Evolutionary conservation across 2,797 vertebrate species (phyloP).

Genomic region (Anabacerthia variegaticeps): DNA sequence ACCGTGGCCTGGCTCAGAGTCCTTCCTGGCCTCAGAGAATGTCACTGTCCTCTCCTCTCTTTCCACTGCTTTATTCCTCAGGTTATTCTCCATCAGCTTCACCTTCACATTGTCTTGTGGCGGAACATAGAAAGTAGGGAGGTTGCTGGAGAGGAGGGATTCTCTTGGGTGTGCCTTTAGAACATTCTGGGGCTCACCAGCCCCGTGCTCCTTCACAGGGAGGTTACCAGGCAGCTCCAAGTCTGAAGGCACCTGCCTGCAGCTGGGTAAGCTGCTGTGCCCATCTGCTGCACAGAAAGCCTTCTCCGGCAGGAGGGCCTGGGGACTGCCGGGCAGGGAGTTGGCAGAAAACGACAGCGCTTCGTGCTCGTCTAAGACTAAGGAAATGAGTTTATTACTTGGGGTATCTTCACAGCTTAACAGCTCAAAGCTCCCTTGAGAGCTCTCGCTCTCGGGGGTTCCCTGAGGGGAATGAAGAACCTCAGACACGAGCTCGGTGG

Average conservation of each 20-base stretch:
- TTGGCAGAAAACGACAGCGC: neutral
- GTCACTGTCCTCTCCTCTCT: slow-evolving; percentile 69
- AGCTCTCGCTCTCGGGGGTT: slow-evolving; percentile 92
- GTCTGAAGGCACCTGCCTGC: slow-evolving; percentile 24
- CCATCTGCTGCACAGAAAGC: slow-evolving; percentile 25
- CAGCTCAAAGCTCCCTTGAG: slow-evolving; percentile 90
- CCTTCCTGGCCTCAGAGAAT: slow-evolving; percentile 76
- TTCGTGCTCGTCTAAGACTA: slow-evolving; percentile 63
- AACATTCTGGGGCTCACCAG: slow-evolving; percentile 15
- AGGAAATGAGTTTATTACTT: slow-evolving; percentile 49
- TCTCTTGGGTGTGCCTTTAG: slow-evolving; percentile 64
- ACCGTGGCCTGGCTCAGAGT: slow-evolving; percentile 6
- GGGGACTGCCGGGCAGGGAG: slow-evolving; percentile 28
- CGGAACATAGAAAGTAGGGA: slow-evolving; percentile 91
- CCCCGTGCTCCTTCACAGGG: neutral
- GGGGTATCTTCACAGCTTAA: slow-evolving; percentile 83
- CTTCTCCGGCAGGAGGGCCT: slow-evolving; percentile 16
- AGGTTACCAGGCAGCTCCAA: slow-evolving; percentile 49
- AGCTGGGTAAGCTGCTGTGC: neutral
- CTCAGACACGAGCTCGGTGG: slow-evolving; percentile 79
- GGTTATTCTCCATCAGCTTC: slow-evolving; percentile 60
- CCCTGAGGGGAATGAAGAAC: slow-evolving; percentile 81
- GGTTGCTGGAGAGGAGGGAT: slow-evolving; percentile 78
- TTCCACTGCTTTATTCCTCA: slow-evolving; percentile 63
- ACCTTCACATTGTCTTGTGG: slow-evolving; percentile 69